Percentiles rank a stretch among this genome's conserved stretches.
phyloP scores from a whole-genome alignment of 2,888 invertebrate species.

The Scaptomyza flava region DNA sequence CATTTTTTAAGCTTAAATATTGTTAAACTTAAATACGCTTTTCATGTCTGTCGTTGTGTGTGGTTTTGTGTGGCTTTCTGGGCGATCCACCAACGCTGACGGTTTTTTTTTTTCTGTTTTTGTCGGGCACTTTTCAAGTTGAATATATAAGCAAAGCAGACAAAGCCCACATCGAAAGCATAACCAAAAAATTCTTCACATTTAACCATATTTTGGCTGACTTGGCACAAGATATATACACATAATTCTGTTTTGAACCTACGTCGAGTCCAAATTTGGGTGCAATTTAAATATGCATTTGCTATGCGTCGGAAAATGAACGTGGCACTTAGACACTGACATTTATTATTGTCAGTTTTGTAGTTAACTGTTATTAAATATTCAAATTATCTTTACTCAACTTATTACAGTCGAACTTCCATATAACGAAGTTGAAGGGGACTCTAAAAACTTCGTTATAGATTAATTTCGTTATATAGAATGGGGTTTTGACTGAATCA shows the following conservation, averaged over 20 bases:
- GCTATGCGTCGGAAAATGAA: slow-evolving; percentile 33
- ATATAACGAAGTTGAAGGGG: no score
- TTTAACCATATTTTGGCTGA: slow-evolving; percentile 54
- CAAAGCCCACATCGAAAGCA: slow-evolving; percentile 53
- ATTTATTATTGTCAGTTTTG: slow-evolving; percentile 25
- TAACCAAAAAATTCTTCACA: slow-evolving; percentile 41
- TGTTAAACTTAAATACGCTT: slow-evolving; percentile 51
- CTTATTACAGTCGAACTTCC: no score
- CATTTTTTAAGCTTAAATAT: slow-evolving; percentile 60
- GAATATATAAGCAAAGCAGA: slow-evolving; percentile 60
- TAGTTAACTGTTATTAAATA: slow-evolving; percentile 6
- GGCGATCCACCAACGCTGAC: slow-evolving; percentile 51
- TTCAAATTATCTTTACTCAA: background rate
- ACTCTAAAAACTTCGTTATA: no score
- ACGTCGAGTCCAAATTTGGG: slow-evolving; percentile 58
- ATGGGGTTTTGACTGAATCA: no score
- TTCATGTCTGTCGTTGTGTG: slow-evolving; percentile 25
- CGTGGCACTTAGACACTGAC: background rate
- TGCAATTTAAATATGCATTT: slow-evolving; percentile 68
- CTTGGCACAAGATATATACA: slow-evolving; percentile 31
- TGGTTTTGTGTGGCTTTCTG: slow-evolving; percentile 27
- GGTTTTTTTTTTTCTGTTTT: slow-evolving; percentile 7
- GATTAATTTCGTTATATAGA: no score
- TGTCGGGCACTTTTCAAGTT: slow-evolving; percentile 49
- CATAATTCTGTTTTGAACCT: slow-evolving; percentile 41